Evolutionary conservation across 2,888 invertebrate genomes (phyloP).

Genomic region (Mythimna albipuncta): DNA sequence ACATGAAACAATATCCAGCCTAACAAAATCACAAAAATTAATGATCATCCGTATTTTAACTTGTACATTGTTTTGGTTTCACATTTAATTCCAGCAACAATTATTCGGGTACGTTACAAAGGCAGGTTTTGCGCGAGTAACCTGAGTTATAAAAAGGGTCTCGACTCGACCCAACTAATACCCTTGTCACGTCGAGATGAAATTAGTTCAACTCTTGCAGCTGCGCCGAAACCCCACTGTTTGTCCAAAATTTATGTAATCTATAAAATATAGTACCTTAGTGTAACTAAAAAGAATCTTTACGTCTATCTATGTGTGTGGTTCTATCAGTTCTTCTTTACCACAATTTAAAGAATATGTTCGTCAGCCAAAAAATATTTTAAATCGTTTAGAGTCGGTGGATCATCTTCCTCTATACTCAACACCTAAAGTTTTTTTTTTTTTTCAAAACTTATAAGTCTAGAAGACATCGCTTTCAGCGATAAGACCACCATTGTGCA

Average conservation of each 20-base stretch:
- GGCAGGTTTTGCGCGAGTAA: conserved; percentile 78
- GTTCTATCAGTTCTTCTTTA: not conserved
- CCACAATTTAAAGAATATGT: not conserved
- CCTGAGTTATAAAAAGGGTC: conserved; percentile 87
- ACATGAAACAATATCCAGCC: not conserved
- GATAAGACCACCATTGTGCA: too few relatives aligned
- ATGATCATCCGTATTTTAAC: conserved; percentile 26
- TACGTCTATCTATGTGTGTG: not conserved
- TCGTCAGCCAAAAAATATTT: not conserved
- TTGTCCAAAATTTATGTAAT: conserved; percentile 84
- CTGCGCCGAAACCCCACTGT: conserved; percentile 83
- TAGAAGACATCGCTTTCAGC: too few relatives aligned
- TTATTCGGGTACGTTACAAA: conserved; percentile 71
- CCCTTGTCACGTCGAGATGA: conserved; percentile 89
- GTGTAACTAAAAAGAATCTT: conserved; percentile 4
- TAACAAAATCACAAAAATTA: conserved; percentile 20
- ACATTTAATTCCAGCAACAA: conserved; percentile 72
- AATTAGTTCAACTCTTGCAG: conserved; percentile 88
- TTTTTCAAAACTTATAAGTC: not conserved
- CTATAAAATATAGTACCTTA: conserved; percentile 30
- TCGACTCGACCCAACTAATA: conserved; percentile 86
- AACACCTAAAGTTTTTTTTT: not conserved
- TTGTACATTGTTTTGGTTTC: conserved; percentile 57
- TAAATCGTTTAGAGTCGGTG: not conserved
- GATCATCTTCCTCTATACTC: not conserved